Evolutionary conservation across 1,140 invertebrate genomes (phyloP), one percentile per base, ranked within the genome.

Genomic region (Drosophila novamexicana): DNA sequence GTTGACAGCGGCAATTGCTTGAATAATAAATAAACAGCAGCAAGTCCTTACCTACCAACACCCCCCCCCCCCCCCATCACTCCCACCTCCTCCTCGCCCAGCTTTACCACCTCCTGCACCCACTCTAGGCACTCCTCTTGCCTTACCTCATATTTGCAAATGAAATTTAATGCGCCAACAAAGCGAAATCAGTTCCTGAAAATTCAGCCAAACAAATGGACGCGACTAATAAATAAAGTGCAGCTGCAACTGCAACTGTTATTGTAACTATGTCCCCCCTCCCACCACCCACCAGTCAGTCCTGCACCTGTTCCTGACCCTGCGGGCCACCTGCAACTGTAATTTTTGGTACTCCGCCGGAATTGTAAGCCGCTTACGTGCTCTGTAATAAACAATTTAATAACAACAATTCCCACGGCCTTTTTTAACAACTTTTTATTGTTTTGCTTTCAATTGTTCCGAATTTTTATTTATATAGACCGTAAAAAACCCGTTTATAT

Each of bases 1-100:
- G 82, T 85, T 85, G 81, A 85, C 81, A 86, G 70, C 77, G 75
- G 70, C 82, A 85, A 85, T 85, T 85, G 82, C 83, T 85, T 85
- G 64, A 85, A 85, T 86, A 86, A 85, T 86, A 85, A 85, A 85
- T 85, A 85, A 82, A 76, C 59, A 57, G 67, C 70, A 58, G 54
- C 22, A 49, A 74, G 10, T n/a, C 40, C 42, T 9, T 18, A 18
- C 16, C 7, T 14, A 14, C 14, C 0, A 14, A 14, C 14, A 3
- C 22, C 22, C 22, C 1, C 22, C 22, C 18, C 32, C 0, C 8
- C 34, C 7, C 49, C 14, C 14, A 14, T 14, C 14, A 14, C 14
- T 14, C 14, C 18, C 18, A 1, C 18, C 1, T 18, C 18, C 18
- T 1, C 18, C 18, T 18, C 18, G 18, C 18, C 18, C 34, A 14